Conservation (phyloP, 2,797 vertebrate species). For the Sternarchorhynchus goeldii region DNA sequence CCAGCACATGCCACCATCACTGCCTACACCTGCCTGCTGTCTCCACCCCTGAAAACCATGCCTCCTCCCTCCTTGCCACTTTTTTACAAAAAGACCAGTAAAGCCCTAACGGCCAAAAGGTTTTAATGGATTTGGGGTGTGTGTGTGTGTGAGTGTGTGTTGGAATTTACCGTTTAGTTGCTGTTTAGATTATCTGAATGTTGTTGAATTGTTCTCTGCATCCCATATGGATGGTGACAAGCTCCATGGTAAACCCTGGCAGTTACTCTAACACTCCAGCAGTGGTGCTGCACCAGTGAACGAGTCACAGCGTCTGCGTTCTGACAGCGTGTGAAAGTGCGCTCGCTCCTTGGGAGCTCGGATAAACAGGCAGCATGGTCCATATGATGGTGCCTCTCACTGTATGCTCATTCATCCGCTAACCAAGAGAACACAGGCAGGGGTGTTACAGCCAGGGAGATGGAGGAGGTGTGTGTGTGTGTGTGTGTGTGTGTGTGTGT, state of each 20-base stretch:
- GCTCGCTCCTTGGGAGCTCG: slow-evolving; percentile 41
- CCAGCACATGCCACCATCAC: background rate
- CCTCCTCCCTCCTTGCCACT: background rate
- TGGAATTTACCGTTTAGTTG: too few relatives aligned
- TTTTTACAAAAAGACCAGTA: too few relatives aligned
- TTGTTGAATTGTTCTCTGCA: background rate
- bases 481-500: slow-evolving; percentile 31
- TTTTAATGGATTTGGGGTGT: too few relatives aligned
- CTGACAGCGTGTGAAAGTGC: slow-evolving; percentile 50
- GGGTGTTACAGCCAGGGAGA: slow-evolving; percentile 44
- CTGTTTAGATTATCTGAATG: background rate
- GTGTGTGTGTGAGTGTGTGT: too few relatives aligned
- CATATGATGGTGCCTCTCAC: slow-evolving; percentile 42
- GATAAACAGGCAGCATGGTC: slow-evolving; percentile 31
- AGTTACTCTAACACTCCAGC: background rate
- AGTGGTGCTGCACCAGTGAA: slow-evolving; percentile 33
- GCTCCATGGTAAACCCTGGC: slow-evolving; percentile 17
- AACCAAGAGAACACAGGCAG: slow-evolving; percentile 46
- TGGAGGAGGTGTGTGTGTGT: slow-evolving; percentile 1
- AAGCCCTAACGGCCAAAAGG: too few relatives aligned
- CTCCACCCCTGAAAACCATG: background rate
- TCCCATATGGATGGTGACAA: slow-evolving; percentile 13
- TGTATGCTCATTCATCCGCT: slow-evolving; percentile 47
- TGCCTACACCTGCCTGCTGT: background rate
- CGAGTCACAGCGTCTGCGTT: slow-evolving; percentile 37